Evolutionary conservation across 2,113 vertebrate genomes (phyloP).

Genomic region (Hystrix cristata): DNA sequence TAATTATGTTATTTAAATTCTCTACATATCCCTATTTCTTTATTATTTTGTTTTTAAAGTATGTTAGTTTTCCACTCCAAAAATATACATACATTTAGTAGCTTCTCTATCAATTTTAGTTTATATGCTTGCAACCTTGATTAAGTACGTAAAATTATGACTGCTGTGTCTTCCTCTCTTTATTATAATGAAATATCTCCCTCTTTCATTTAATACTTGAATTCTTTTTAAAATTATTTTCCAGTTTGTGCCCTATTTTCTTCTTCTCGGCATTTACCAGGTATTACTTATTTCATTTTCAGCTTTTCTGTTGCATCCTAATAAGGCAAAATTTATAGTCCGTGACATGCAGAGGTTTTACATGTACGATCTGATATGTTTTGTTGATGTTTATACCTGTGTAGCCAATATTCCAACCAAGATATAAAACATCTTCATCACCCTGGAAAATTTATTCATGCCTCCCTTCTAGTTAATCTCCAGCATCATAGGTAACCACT

Average conservation of each 20-base stretch:
- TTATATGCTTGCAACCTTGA: not conserved
- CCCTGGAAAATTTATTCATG: not conserved
- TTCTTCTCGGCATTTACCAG: not conserved
- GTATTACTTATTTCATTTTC: not conserved
- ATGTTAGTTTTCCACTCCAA: not conserved
- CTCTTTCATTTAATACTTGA: not conserved
- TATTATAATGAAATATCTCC: not conserved
- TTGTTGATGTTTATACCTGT: not conserved
- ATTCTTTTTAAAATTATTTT: not conserved
- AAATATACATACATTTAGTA: not conserved
- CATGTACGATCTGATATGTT: not conserved
- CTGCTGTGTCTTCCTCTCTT: not conserved
- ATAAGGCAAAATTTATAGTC: not conserved
- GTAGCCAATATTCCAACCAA: not conserved
- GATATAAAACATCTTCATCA: not conserved
- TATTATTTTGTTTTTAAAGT: not conserved
- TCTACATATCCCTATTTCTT: not conserved
- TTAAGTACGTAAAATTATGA: not conserved
- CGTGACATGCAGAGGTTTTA: not conserved
- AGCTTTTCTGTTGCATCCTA: not conserved
- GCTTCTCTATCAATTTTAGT: not conserved
- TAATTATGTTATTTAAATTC: conserved; percentile 1
- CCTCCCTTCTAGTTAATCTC: not conserved
- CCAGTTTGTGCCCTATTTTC: not conserved
- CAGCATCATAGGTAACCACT: not conserved